Evolutionary conservation across 2,113 vertebrate species (phyloP).

Genomic region (Eurypyga helias): DNA sequence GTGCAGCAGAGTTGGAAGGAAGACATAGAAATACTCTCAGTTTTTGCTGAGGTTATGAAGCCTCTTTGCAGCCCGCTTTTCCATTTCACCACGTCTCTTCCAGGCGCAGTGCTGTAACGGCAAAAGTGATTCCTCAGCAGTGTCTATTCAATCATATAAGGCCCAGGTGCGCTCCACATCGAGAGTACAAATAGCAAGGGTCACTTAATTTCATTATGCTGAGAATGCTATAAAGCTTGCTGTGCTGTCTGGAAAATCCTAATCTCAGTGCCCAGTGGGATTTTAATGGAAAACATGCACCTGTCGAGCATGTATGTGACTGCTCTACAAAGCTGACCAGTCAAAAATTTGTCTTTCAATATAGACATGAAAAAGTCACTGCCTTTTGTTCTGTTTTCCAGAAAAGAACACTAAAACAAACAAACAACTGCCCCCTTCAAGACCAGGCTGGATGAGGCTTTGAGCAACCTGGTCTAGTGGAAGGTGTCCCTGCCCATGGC

Average conservation of each 20-base stretch:
- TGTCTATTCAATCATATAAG: not conserved
- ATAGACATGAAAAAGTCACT: not conserved
- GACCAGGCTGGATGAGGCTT: too few species aligned
- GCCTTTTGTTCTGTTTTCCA: not conserved
- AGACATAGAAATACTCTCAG: not conserved
- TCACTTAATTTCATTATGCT: not conserved
- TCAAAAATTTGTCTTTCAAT: not conserved
- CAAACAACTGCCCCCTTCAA: too few species aligned
- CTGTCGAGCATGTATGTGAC: not conserved
- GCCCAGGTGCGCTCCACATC: not conserved
- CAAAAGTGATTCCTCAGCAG: not conserved
- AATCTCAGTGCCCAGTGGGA: not conserved
- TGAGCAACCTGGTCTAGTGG: too few species aligned
- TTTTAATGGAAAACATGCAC: not conserved
- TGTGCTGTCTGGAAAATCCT: conserved; percentile 8
- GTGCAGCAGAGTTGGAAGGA: not conserved
- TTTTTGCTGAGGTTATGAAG: not conserved
- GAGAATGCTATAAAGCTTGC: not conserved
- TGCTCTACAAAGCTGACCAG: not conserved
- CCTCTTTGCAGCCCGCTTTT: not conserved
- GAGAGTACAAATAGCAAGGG: not conserved
- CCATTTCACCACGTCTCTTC: not conserved
- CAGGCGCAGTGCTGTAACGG: not conserved
- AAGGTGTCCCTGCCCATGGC: too few species aligned
- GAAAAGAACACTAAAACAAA: not conserved